These are phyloP conservation scores for Leptoclinus maculatus DNA, from an alignment of 2,797 vertebrate genomes.

Conservation along the genomic window DNA sequence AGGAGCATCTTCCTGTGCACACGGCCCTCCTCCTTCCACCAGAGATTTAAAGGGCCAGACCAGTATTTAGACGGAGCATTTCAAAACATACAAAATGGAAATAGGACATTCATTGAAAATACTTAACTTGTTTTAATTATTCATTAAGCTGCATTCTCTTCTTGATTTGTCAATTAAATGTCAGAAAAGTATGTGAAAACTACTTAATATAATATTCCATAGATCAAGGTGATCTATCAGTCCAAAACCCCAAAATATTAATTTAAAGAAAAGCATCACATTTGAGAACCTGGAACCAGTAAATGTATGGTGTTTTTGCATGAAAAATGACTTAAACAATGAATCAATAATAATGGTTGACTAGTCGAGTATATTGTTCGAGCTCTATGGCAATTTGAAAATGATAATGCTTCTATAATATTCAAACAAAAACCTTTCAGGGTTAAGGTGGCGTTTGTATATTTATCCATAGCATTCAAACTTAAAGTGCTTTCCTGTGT, in stretches of 20 bases:
- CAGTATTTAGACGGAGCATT: not conserved
- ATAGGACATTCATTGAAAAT: too few species aligned
- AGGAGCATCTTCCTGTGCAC: not conserved
- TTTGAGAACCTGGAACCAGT: not conserved
- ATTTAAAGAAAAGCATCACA: not conserved
- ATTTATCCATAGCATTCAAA: not conserved
- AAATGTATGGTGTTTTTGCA: not conserved
- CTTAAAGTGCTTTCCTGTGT: not conserved
- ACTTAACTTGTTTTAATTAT: not conserved
- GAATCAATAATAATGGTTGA: not conserved
- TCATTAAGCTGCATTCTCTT: not conserved
- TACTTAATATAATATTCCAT: not conserved
- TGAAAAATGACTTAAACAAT: not conserved
- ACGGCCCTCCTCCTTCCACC: not conserved
- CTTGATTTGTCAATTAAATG: not conserved
- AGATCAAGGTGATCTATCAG: not conserved
- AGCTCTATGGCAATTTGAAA: not conserved
- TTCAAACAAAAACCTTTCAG: not conserved
- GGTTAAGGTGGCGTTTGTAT: not conserved
- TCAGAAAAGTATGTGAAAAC: not conserved
- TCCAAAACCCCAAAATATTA: not conserved
- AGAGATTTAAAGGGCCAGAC: constrained; percentile 32
- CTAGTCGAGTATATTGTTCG: not conserved
- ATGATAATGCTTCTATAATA: not conserved
- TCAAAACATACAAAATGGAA: too few species aligned